Evolutionary conservation across 2,797 vertebrate species (phyloP), one percentile per base, ranked within the genome.

Genomic region (Propithecus perrieri): DNA sequence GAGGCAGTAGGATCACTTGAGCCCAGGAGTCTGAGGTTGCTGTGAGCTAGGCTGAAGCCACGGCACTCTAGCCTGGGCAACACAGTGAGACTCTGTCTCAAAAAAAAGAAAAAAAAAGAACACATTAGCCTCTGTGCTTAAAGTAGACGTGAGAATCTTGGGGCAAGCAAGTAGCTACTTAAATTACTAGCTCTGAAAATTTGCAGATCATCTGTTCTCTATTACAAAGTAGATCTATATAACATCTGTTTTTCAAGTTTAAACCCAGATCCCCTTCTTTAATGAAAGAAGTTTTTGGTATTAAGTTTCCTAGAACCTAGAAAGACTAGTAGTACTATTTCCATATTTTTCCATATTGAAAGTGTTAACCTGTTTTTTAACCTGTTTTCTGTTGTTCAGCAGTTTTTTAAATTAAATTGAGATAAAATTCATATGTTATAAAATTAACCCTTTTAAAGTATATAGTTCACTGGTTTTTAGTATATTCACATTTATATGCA

Each of bases 141-240:
- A 0, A 89, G 26, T 80, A 65, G 57, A 72, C 41, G 48, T 3
- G 48, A 93, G 48, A 93, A 74, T 93, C 28, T 93, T 50, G 20
- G 2, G 86, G 28, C 46, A 65, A 11, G 26, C 79, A 85, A 55
- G 86, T 72, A 90, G 41, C 55, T 85, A 46, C 72, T 90, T 80
- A 74, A 90, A 46, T 86, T 71, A 61, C 33, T 55, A 75, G 67
- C n/a, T 94, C 48, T 75, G 67, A 81, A 90, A 75, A 81, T 85
- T 57, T 74, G 14, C 86, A 24, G 59, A n/a, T 30, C 20, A 28
- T 67, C 80, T 74, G 53, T 91, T 96, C 11, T 90, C 67, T 78
- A 10, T 84, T 87, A 88, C 50, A 57, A 57, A 43, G 30, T 71
- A 63, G 78, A 89, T 43, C 33, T 85, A 63, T 67, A 43, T n/a